Base-by-base conservation (phyloP, 2,113 vertebrate species). In the Pycnonotus jocosus region DNA sequence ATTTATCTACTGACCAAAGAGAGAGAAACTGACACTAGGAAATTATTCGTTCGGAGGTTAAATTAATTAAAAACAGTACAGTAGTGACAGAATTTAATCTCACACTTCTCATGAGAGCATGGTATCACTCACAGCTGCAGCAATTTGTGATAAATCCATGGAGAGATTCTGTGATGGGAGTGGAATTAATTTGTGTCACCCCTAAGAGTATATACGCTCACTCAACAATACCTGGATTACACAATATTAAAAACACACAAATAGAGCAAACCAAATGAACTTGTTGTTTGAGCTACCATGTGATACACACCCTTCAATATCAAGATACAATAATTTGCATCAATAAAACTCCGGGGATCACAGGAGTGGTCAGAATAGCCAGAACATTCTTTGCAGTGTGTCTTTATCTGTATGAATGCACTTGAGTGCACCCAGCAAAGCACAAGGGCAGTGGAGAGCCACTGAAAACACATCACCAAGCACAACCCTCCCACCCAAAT, bases 21-120 rank as follows among this genome's bases (percentile, higher is more conserved):
- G 27, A 77, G 51, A 80, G 42, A 71, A 94, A 93, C 47, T 24
- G 37, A 51, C 66, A 83, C 28, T 60, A 40, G 88, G 65, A 96
- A 97, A 91, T 88, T 0, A 94, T 76, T 93, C 3, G 57, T 97
- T 92, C 88, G 81, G 91, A 92, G 65, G 64, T 62, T 87, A 92
- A 95, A 97, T 97, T 98, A 97, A 98, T 98, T 97, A 96, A 97
- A 98, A 95, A 88, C 72, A 95, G 73, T 91, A 95, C 50, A 94
- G 80, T 77, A 84, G 95, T 95, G 96, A 95, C 92, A 96, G 97
- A 96, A 88, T 94, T 98, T 97, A 96, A 97, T 98, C 93, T 97
- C 38, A 21, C 92, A 50, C 89, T 97, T 97, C 94, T 97, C 93
- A 56, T 62, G 81, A 97, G 87, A 96, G 22, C 85, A 83, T 77